Evolutionary conservation across 2,113 vertebrate genomes (phyloP).

Genomic region (Grus americana): DNA sequence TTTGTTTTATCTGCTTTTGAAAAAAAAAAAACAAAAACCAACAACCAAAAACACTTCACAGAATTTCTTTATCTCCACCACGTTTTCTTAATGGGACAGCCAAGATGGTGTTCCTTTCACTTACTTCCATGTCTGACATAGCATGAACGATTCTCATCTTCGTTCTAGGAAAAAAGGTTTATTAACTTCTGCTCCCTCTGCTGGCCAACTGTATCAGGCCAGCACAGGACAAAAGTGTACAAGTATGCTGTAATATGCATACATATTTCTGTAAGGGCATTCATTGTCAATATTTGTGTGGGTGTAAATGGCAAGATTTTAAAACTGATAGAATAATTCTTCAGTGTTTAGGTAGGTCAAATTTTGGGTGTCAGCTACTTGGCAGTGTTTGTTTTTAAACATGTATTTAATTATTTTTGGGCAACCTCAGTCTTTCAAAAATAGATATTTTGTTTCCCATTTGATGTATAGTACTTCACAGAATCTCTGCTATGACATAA

Average conservation of each 20-base stretch:
- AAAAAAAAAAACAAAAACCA: background rate
- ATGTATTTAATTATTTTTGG: slow-evolving; percentile 60
- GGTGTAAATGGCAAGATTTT: background rate
- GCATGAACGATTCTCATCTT: background rate
- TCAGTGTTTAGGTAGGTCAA: slow-evolving; percentile 20
- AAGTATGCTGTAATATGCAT: background rate
- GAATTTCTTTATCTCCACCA: background rate
- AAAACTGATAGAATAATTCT: background rate
- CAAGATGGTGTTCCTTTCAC: background rate
- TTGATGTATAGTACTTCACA: slow-evolving; percentile 62
- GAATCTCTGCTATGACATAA: slow-evolving; percentile 51
- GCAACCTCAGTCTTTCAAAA: slow-evolving; percentile 34
- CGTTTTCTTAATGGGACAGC: background rate
- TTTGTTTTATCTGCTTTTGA: background rate
- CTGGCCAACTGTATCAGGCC: background rate
- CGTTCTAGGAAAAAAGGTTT: background rate
- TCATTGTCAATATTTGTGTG: background rate
- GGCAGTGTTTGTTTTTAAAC: slow-evolving; percentile 50
- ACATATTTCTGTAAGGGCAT: background rate
- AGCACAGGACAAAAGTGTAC: background rate
- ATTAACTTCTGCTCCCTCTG: slow-evolving; percentile 58
- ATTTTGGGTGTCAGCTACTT: slow-evolving; percentile 57
- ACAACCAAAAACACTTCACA: background rate
- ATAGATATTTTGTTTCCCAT: slow-evolving; percentile 54
- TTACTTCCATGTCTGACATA: background rate